phyloP scores from a whole-genome alignment of 2,888 invertebrate genomes.

The Amorpha juglandis region DNA sequence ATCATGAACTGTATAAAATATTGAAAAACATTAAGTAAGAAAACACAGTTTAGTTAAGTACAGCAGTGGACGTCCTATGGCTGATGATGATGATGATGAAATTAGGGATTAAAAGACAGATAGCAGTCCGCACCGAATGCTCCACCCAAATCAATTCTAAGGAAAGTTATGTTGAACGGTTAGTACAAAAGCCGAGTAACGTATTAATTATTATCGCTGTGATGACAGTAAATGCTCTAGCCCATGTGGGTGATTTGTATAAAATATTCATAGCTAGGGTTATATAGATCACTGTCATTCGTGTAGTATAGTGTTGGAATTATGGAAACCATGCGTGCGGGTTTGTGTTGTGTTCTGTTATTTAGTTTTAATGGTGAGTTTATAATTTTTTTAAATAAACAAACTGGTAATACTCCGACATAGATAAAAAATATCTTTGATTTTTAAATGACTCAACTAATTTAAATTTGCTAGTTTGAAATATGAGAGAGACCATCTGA shows the following conservation, averaged over 20 bases:
- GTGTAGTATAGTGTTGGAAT: background rate
- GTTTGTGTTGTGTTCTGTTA: slow-evolving; percentile 6
- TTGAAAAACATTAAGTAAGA: too few relatives aligned
- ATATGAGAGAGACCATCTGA: too few relatives aligned
- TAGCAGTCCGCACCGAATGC: slow-evolving; percentile 9
- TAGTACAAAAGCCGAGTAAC: background rate
- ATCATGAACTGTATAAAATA: too few relatives aligned
- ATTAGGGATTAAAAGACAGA: too few relatives aligned
- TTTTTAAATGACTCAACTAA: too few relatives aligned
- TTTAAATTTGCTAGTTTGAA: too few relatives aligned
- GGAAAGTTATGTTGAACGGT: background rate
- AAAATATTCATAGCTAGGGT: slow-evolving; percentile 7
- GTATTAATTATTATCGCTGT: background rate
- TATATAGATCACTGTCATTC: slow-evolving; percentile 7
- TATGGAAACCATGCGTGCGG: slow-evolving; percentile 13
- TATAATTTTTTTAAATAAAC: too few relatives aligned
- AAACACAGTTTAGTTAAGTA: too few relatives aligned
- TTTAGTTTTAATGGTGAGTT: slow-evolving; percentile 1
- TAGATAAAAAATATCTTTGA: too few relatives aligned
- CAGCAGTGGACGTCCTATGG: too few relatives aligned
- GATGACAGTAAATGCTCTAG: slow-evolving; percentile 11
- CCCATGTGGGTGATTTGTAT: slow-evolving; percentile 32
- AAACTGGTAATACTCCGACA: too few relatives aligned
- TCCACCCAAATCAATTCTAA: background rate
- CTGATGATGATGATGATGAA: too few relatives aligned